These are phyloP conservation scores for Diarsia brunnea DNA, from an alignment of 2,888 invertebrate genomes.

Conservation along the genomic window DNA sequence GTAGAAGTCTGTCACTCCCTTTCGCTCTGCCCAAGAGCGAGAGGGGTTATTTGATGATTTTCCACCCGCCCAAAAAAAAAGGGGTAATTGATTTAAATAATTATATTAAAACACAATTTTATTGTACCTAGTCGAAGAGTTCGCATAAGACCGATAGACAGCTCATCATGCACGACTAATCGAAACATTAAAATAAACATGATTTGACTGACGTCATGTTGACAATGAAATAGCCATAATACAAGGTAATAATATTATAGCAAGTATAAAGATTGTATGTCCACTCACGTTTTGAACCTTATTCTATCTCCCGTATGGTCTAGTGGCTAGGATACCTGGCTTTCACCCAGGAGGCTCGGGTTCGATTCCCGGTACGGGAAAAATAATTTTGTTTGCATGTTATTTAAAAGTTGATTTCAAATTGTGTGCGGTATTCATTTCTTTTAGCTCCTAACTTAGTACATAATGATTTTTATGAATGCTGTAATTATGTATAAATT, in stretches of 20 bases:
- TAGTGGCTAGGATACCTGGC: conserved; percentile 94
- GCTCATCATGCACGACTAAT: neutral
- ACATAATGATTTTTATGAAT: neutral
- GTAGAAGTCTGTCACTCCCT: too few species aligned
- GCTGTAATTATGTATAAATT: neutral
- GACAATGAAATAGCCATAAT: neutral
- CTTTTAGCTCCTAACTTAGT: neutral
- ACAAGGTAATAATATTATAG: neutral
- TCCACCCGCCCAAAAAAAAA: too few species aligned
- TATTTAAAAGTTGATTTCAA: neutral
- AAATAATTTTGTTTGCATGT: neutral
- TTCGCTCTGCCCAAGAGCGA: too few species aligned
- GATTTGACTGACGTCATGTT: neutral
- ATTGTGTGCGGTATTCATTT: neutral
- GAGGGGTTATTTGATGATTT: too few species aligned
- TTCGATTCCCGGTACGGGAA: conserved; percentile 94
- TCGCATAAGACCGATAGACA: neutral
- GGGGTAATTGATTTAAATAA: too few species aligned
- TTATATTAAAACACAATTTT: neutral
- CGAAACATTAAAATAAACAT: neutral
- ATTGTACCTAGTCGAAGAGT: neutral
- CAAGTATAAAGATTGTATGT: too few species aligned
- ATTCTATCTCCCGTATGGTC: conserved; percentile 90
- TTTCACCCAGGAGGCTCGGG: conserved; percentile 94
- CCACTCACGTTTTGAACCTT: too few species aligned